These are phyloP conservation scores for Pseudomugil gertrudae DNA, from an alignment of 2,797 vertebrate species.

Conservation along the genomic window DNA sequence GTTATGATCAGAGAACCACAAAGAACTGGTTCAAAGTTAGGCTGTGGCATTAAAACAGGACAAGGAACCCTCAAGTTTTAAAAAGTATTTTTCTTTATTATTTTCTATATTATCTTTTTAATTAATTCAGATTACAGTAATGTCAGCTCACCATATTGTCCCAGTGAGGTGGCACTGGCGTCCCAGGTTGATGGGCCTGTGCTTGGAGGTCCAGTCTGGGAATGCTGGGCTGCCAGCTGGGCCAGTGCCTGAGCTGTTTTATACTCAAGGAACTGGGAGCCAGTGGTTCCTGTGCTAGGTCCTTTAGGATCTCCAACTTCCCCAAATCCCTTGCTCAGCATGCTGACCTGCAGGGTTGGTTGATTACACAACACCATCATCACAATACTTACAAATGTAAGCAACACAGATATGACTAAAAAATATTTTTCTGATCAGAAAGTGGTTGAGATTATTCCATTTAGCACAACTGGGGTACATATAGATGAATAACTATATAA, in stretches of 20 bases:
- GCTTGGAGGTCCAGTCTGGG: slow-evolving; percentile 83
- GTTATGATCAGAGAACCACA: no score
- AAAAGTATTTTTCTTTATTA: not conserved
- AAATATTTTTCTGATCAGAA: no score
- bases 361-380: slow-evolving; percentile 8
- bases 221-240: slow-evolving; percentile 94
- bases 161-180: slow-evolving; percentile 85
- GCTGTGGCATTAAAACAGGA: no score
- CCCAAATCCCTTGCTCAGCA: slow-evolving; percentile 94
- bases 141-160: slow-evolving; percentile 89
- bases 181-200: slow-evolving; percentile 88
- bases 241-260: slow-evolving; percentile 97
- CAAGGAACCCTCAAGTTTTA: no score
- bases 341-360: slow-evolving; percentile 82
- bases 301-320: slow-evolving; percentile 92
- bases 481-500: no score
- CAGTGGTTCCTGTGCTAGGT: slow-evolving; percentile 89
- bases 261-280: slow-evolving; percentile 97
- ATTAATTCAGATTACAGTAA: not conserved
- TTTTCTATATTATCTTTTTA: not conserved
- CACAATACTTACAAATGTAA: not conserved
- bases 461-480: no score
- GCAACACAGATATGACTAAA: not conserved
- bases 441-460: no score
- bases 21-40: no score